Percentiles rank a stretch among this genome's conserved stretches.
These are phyloP conservation scores for Stenodema calcarata DNA, from an alignment of 2,888 invertebrate species.

Conservation along the genomic window DNA sequence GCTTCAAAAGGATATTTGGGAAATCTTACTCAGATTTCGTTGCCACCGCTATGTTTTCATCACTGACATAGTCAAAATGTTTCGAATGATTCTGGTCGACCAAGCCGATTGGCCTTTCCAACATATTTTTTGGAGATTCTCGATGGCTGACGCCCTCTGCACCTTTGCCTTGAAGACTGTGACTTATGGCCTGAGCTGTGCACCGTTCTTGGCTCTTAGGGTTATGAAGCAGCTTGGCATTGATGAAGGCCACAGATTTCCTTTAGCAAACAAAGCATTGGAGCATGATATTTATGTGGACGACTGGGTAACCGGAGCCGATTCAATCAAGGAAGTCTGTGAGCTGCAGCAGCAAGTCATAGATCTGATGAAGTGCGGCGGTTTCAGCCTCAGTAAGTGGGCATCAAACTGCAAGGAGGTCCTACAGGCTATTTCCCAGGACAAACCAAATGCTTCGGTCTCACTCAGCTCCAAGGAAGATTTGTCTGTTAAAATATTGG, in stretches of 20 bases:
- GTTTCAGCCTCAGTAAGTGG: too few species aligned
- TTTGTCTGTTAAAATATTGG: neutral
- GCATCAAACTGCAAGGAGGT: neutral
- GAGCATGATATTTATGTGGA: conserved; percentile 57
- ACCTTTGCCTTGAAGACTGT: conserved; percentile 54
- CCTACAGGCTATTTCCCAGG: neutral
- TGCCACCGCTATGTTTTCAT: too few species aligned
- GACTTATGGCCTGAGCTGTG: conserved; percentile 56
- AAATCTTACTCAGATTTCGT: too few species aligned
- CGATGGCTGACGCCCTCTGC: conserved; percentile 35
- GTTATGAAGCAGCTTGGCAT: conserved; percentile 52
- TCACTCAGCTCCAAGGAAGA: neutral
- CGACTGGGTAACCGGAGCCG: conserved; percentile 55
- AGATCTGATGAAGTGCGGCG: conserved; percentile 47
- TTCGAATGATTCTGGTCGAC: conserved; percentile 17
- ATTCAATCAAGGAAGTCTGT: conserved; percentile 52
- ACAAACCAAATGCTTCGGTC: neutral
- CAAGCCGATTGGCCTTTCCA: conserved; percentile 52
- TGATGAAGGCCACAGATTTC: conserved; percentile 49
- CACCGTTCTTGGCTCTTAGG: conserved; percentile 54
- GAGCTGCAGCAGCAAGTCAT: conserved; percentile 51
- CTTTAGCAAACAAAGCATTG: conserved; percentile 47
- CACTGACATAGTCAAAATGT: too few species aligned
- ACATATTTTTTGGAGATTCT: conserved; percentile 56
- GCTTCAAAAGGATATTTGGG: too few species aligned